These are phyloP conservation scores for Rhegmatorhina hoffmannsi DNA, from an alignment of 2,113 vertebrate genomes.

Conservation along the genomic window DNA sequence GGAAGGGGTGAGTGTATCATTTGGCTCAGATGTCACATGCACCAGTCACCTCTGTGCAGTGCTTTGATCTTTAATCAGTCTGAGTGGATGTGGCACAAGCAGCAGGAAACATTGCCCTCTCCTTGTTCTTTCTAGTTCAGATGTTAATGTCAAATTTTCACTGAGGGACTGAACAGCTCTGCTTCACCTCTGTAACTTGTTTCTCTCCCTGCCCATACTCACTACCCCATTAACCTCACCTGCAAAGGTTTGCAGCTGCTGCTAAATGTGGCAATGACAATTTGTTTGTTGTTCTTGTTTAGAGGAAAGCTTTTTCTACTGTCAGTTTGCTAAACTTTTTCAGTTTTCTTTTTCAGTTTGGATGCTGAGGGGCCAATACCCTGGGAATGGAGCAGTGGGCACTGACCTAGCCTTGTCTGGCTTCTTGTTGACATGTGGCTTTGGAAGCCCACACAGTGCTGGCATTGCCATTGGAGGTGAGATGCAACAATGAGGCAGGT, in stretches of 20 bases:
- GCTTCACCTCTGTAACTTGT: not conserved
- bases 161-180: not conserved
- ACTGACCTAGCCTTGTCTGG: no score
- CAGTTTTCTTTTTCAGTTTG: not conserved
- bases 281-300: not conserved
- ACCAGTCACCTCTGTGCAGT: fast-evolving
- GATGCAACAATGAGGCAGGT: not conserved
- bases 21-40: fast-evolving
- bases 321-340: not conserved
- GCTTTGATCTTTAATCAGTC: not conserved
- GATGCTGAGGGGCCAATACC: not conserved
- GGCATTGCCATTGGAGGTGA: not conserved
- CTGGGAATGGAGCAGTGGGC: not conserved
- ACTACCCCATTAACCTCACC: fast-evolving
- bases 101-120: not conserved
- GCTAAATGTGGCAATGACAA: no score
- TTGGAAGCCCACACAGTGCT: fast-evolving
- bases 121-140: fast-evolving
- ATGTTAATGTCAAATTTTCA: fast-evolving
- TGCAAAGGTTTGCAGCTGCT: not conserved
- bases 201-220: fast-evolving
- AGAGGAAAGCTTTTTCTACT: not conserved
- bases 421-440: fast-evolving
- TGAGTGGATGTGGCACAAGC: fast-evolving
- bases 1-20: fast-evolving